Conservation (phyloP, 2,113 vertebrate genomes). For the Nyctibius bracteatus region DNA sequence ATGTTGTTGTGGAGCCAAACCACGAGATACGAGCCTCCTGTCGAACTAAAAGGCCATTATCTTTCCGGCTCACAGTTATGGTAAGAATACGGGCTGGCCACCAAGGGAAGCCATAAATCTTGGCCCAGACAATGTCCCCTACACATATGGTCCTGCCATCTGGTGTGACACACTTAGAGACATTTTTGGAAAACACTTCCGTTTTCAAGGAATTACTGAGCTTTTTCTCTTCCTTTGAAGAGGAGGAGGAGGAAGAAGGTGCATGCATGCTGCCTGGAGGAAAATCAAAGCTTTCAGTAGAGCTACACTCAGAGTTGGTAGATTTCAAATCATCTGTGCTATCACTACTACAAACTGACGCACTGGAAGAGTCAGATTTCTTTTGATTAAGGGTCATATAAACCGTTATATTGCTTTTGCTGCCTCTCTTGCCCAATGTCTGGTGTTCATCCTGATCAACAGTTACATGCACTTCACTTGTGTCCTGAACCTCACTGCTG, state of each 20-base stretch:
- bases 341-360: slow-evolving; percentile 87
- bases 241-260: slow-evolving; percentile 75
- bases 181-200: slow-evolving; percentile 92
- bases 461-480: slow-evolving; percentile 75
- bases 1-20: slow-evolving; percentile 98
- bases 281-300: slow-evolving; percentile 89
- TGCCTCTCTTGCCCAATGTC: slow-evolving; percentile 80
- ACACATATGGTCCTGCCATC: slow-evolving; percentile 95
- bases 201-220: slow-evolving; percentile 89
- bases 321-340: slow-evolving; percentile 89
- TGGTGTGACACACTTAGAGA: slow-evolving; percentile 89
- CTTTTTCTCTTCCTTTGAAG: slow-evolving; percentile 87
- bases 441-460: slow-evolving; percentile 82
- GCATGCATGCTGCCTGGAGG: slow-evolving; percentile 85
- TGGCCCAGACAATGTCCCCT: slow-evolving; percentile 99
- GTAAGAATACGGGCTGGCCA: slow-evolving; percentile 95
- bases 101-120: slow-evolving; percentile 99
- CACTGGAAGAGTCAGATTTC: slow-evolving; percentile 85
- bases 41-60: slow-evolving; percentile 87
- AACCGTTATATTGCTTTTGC: slow-evolving; percentile 85
- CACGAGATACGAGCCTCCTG: slow-evolving; percentile 96
- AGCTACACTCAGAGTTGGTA: slow-evolving; percentile 92
- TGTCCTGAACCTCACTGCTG: slow-evolving; percentile 80
- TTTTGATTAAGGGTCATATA: slow-evolving; percentile 87
- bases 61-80: slow-evolving; percentile 91